Evolutionary conservation across 53 echinoderm and acorn worm genomes (phyloP).

Genomic region (Stichopus horrens): DNA sequence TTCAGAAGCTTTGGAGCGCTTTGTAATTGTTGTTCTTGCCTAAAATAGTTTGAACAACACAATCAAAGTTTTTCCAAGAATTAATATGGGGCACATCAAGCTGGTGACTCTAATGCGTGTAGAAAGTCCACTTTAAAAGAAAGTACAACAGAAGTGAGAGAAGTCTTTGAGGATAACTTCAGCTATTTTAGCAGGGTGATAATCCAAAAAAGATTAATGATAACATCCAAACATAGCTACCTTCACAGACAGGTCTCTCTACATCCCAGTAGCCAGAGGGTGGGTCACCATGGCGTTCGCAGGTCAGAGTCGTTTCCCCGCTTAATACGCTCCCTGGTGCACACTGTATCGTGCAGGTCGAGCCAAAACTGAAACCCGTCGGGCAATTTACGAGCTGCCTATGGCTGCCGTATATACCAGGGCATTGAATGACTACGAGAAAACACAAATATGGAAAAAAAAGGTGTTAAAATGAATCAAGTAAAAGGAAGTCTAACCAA

Average conservation of each 20-base stretch:
- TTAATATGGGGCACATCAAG: too few relatives aligned
- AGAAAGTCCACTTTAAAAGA: too few relatives aligned
- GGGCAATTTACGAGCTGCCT: slow-evolving; percentile 49
- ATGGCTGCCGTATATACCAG: slow-evolving; percentile 3
- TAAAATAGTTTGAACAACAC: too few relatives aligned
- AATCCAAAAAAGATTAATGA: too few relatives aligned
- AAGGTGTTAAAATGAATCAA: too few relatives aligned
- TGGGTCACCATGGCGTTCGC: slow-evolving; percentile 39
- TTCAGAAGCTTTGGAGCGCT: too few relatives aligned
- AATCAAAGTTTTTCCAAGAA: too few relatives aligned
- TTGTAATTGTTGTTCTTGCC: too few relatives aligned
- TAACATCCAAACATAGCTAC: neutral
- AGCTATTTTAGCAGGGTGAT: too few relatives aligned
- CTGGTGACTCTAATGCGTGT: too few relatives aligned
- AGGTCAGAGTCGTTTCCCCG: slow-evolving; percentile 31
- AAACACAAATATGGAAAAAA: neutral
- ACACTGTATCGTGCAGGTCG: slow-evolving; percentile 52
- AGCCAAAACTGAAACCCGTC: slow-evolving; percentile 45
- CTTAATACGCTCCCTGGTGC: slow-evolving; percentile 40
- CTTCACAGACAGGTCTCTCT: slow-evolving; percentile 48
- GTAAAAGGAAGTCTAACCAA: too few relatives aligned
- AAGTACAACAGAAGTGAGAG: neutral
- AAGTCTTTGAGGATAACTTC: neutral
- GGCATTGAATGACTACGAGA: slow-evolving; percentile 49
- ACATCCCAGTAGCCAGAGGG: slow-evolving; percentile 46